These are phyloP conservation scores for Pachypsylla venusta DNA, from an alignment of 1,140 invertebrate genomes.

Conservation along the genomic window DNA sequence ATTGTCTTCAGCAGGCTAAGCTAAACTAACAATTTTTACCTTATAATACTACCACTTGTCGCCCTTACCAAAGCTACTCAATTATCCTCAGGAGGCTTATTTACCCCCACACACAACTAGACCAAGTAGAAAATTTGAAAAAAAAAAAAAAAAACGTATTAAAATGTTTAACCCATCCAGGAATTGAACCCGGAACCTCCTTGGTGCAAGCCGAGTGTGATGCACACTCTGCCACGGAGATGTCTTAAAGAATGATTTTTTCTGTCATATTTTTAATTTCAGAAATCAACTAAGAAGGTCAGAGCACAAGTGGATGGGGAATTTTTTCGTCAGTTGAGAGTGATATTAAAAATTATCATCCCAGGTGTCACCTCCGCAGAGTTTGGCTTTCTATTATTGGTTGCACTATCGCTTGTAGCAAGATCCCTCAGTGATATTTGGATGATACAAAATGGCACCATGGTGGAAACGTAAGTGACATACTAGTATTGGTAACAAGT, in stretches of 20 bases:
- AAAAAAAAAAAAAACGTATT: no score
- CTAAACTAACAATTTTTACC: no score
- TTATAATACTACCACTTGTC: no score
- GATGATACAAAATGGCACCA: constrained; percentile 87
- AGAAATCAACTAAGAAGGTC: constrained; percentile 29
- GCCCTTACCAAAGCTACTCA: no score
- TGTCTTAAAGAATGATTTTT: background rate
- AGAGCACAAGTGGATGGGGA: constrained; percentile 74
- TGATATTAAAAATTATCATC: constrained; percentile 67
- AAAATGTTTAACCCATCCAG: no score
- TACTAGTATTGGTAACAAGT: no score
- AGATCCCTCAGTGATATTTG: constrained; percentile 91
- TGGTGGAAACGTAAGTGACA: constrained; percentile 73
- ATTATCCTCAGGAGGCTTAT: no score
- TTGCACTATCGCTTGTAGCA: constrained; percentile 65
- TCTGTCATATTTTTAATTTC: constrained; percentile 13
- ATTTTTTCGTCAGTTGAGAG: constrained; percentile 63
- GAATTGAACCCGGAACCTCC: no score
- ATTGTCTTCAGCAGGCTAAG: no score
- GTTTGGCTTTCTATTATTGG: constrained; percentile 59
- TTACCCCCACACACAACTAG: no score
- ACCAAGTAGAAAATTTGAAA: no score
- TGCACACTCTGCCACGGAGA: background rate
- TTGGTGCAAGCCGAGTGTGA: no score
- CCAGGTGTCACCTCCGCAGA: constrained; percentile 60